These are phyloP conservation scores for Furcifer pardalis DNA, from an alignment of 2,797 vertebrate species.

Conservation along the genomic window DNA sequence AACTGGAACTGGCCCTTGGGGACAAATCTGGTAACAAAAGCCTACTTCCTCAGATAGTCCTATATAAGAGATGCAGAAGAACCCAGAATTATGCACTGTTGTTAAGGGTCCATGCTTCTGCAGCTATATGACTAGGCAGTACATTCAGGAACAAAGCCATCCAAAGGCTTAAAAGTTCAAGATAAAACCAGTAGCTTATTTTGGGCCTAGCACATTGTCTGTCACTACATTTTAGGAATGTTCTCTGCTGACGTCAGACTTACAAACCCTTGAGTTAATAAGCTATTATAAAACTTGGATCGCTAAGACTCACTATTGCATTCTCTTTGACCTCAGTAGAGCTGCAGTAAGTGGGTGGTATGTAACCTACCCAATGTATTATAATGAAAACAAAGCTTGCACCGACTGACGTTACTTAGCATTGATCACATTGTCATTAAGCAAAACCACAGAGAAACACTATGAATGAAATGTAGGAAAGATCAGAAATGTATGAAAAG, in stretches of 20 bases:
- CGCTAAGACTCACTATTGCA: neutral
- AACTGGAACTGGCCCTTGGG: neutral
- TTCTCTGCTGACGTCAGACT: slow-evolving; percentile 4
- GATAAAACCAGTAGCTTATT: neutral
- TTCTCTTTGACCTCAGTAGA: neutral
- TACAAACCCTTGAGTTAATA: slow-evolving; percentile 45
- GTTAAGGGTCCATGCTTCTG: neutral
- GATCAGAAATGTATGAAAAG: too few species aligned
- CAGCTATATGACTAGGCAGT: neutral
- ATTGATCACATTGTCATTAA: slow-evolving; percentile 21
- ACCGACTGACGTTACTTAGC: slow-evolving; percentile 54
- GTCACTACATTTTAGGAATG: slow-evolving; percentile 31
- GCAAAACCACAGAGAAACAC: neutral
- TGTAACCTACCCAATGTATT: slow-evolving; percentile 22
- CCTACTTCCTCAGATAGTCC: neutral
- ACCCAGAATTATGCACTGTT: neutral
- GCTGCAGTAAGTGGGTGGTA: slow-evolving; percentile 22
- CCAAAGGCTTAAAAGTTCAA: neutral
- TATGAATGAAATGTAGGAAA: slow-evolving; percentile 17
- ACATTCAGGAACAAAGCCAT: neutral
- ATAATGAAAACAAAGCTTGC: slow-evolving; percentile 52
- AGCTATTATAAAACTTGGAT: neutral
- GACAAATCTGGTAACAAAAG: neutral
- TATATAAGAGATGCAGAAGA: neutral
- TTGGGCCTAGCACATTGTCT: neutral